These are phyloP conservation scores for Perognathus longimembris DNA, from an alignment of 2,113 vertebrate species.

Conservation along the genomic window DNA sequence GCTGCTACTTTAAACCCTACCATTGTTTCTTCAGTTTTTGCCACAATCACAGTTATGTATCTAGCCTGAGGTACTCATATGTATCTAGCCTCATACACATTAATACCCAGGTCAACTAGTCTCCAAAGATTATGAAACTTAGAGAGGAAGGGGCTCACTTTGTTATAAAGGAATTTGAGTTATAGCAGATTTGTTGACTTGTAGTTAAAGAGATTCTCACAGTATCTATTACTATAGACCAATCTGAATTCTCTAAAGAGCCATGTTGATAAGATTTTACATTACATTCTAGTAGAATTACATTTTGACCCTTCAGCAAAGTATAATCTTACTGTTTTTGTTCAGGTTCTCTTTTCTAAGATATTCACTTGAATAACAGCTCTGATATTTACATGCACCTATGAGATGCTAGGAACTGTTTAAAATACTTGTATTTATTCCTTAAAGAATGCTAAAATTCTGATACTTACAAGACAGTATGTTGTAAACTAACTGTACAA, in stretches of 20 bases:
- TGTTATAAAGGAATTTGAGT: slow-evolving; percentile 51
- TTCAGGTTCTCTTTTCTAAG: slow-evolving; percentile 43
- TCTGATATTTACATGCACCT: slow-evolving; percentile 1
- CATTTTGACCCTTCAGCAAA: slow-evolving; percentile 43
- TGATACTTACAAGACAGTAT: too few species aligned
- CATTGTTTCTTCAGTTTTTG: slow-evolving; percentile 22
- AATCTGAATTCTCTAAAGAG: slow-evolving; percentile 60
- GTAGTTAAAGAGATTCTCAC: slow-evolving; percentile 57
- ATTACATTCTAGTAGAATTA: background rate
- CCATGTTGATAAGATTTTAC: slow-evolving; percentile 42
- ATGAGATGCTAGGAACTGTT: background rate
- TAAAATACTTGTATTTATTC: background rate
- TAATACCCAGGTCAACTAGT: background rate
- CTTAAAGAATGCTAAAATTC: slow-evolving; percentile 51
- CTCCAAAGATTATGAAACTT: slow-evolving; percentile 28
- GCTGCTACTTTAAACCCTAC: background rate
- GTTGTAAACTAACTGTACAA: too few species aligned
- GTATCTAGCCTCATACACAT: background rate
- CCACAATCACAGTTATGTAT: background rate
- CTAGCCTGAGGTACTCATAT: slow-evolving; percentile 14
- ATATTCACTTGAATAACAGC: slow-evolving; percentile 25
- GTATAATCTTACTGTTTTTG: slow-evolving; percentile 49
- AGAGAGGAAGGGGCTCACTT: background rate
- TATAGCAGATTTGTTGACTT: slow-evolving; percentile 39
- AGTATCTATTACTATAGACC: slow-evolving; percentile 35